Conservation (phyloP, 2,888 invertebrate species). For the Acanthosepion pharaonis region DNA sequence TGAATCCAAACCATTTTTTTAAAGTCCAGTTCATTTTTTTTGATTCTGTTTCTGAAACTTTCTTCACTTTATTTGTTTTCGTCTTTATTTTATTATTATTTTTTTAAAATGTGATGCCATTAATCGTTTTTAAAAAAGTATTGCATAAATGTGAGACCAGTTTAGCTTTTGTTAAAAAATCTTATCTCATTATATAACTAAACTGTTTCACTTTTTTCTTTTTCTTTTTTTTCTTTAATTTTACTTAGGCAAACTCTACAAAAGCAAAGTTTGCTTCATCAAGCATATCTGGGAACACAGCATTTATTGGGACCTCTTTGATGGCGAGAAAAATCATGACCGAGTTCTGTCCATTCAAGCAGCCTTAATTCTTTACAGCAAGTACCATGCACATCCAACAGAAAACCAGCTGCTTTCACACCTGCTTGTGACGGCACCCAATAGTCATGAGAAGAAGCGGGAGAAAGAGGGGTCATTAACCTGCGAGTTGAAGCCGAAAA, state of each 20-base stretch:
- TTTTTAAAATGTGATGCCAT: too few species aligned
- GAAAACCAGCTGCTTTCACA: slow-evolving; percentile 55
- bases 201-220: too few species aligned
- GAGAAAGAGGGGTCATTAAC: slow-evolving; percentile 47
- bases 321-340: slow-evolving; percentile 70
- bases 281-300: slow-evolving; percentile 72
- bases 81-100: too few species aligned
- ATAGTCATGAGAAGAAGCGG: slow-evolving; percentile 51
- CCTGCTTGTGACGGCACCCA: slow-evolving; percentile 65
- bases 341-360: slow-evolving; percentile 72
- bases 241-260: slow-evolving; percentile 71
- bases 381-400: slow-evolving; percentile 54
- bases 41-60: too few species aligned
- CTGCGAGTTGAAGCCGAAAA: slow-evolving; percentile 35
- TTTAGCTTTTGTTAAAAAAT: too few species aligned
- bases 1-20: too few species aligned
- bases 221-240: background rate
- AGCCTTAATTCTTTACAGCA: slow-evolving; percentile 67
- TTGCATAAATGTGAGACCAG: too few species aligned
- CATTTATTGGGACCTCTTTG: slow-evolving; percentile 71
- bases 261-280: slow-evolving; percentile 70
- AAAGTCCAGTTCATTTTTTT: too few species aligned
- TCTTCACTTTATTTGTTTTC: too few species aligned
- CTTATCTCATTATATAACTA: too few species aligned
- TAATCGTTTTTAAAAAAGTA: too few species aligned